Evolutionary conservation across 2,113 vertebrate genomes (phyloP).

Genomic region (Dipodomys ordii): DNA sequence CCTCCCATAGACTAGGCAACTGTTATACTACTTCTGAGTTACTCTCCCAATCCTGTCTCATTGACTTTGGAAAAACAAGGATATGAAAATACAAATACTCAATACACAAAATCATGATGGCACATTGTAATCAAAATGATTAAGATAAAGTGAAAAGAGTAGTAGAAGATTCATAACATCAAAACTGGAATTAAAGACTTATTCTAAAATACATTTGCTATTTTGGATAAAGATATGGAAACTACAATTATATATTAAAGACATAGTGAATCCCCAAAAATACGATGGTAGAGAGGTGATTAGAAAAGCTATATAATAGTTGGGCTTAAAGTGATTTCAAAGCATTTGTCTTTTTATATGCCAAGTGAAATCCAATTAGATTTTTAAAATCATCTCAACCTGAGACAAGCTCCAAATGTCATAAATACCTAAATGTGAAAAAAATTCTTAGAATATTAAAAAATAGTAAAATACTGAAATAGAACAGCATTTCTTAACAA

Average conservation of each 20-base stretch:
- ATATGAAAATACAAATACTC: background rate
- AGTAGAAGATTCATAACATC: background rate
- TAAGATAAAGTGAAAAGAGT: background rate
- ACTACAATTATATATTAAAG: background rate
- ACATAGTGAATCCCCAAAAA: too few species aligned
- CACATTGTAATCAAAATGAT: too few species aligned
- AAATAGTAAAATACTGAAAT: background rate
- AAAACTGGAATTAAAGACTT: background rate
- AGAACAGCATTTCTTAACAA: background rate
- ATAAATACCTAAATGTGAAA: background rate
- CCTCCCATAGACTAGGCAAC: background rate
- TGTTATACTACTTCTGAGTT: too few species aligned
- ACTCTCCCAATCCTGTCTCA: too few species aligned
- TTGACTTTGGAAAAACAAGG: background rate
- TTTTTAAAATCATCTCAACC: background rate
- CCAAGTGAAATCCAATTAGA: conserved; percentile 41
- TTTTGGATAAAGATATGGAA: background rate
- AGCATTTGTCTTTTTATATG: background rate
- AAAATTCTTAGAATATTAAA: background rate
- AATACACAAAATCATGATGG: background rate
- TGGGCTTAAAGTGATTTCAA: background rate
- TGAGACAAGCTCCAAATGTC: background rate
- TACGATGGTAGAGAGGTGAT: background rate
- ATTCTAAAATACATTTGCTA: background rate
- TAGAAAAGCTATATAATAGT: background rate